These are phyloP conservation scores for Eidolon helvum DNA, from an alignment of 2,113 vertebrate species.

Conservation along the genomic window DNA sequence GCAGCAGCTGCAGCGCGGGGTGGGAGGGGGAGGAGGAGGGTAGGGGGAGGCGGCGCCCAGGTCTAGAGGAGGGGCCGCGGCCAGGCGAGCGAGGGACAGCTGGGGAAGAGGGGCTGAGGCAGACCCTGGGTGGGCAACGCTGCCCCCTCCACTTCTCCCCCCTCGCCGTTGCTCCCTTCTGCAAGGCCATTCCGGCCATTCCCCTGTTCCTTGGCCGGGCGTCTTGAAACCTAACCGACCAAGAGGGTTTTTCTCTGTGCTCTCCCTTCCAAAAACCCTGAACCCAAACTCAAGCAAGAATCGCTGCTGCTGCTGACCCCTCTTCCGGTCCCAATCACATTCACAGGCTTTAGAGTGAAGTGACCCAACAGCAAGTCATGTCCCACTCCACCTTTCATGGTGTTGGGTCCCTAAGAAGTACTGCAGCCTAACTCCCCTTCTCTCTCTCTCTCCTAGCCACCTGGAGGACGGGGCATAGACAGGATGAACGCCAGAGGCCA, in stretches of 20 bases:
- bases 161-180: not conserved
- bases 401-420: not conserved
- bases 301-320: not conserved
- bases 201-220: not conserved
- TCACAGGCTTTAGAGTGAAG: constrained; percentile 30
- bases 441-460: not conserved
- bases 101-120: not conserved
- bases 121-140: not conserved
- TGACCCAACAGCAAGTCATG: not conserved
- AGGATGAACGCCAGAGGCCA: not conserved
- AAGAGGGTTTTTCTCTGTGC: not conserved
- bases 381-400: not conserved
- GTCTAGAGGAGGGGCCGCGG: constrained; percentile 75
- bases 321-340: not conserved
- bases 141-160: not conserved
- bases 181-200: not conserved
- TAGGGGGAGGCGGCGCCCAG: constrained; percentile 67
- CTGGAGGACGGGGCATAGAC: not conserved
- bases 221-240: not conserved
- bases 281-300: constrained; percentile 23
- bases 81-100: not conserved
- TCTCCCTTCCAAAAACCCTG: not conserved
- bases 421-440: not conserved
- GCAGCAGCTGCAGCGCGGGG: constrained; percentile 82
- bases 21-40: constrained; percentile 70